Evolutionary conservation across 2,113 vertebrate genomes (phyloP).

Genomic region (Uropsilus gracilis): DNA sequence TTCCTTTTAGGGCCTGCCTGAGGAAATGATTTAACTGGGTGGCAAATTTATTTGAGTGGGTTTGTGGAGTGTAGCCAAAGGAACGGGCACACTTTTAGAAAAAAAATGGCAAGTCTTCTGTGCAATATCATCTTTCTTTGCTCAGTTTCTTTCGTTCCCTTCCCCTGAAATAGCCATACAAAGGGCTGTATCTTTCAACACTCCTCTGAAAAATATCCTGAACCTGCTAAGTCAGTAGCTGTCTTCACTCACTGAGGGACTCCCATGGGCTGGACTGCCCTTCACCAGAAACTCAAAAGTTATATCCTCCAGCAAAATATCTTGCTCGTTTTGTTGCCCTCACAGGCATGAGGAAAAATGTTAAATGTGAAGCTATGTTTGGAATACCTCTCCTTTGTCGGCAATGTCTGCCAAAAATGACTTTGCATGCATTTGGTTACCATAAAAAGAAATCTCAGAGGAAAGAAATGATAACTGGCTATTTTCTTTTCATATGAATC

Average conservation of each 20-base stretch:
- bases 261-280: neutral
- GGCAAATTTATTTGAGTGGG: slow-evolving; percentile 46
- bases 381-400: slow-evolving; percentile 53
- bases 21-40: slow-evolving; percentile 29
- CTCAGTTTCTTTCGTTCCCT: neutral
- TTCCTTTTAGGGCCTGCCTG: slow-evolving; percentile 4
- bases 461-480: slow-evolving; percentile 50
- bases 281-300: neutral
- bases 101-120: neutral
- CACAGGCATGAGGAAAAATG: neutral
- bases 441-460: slow-evolving; percentile 68
- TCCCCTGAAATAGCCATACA: neutral
- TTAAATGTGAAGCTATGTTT: slow-evolving; percentile 19
- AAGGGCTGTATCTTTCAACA: neutral
- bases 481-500: neutral
- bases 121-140: neutral
- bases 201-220: neutral
- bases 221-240: neutral
- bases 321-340: neutral
- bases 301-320: neutral
- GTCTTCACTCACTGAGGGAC: neutral
- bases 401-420: slow-evolving; percentile 46
- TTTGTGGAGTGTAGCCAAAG: neutral
- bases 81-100: neutral
- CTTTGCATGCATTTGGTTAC: slow-evolving; percentile 53